Base-by-base conservation (phyloP, 1,140 invertebrate species). In the Drosophila aff. region DNA sequence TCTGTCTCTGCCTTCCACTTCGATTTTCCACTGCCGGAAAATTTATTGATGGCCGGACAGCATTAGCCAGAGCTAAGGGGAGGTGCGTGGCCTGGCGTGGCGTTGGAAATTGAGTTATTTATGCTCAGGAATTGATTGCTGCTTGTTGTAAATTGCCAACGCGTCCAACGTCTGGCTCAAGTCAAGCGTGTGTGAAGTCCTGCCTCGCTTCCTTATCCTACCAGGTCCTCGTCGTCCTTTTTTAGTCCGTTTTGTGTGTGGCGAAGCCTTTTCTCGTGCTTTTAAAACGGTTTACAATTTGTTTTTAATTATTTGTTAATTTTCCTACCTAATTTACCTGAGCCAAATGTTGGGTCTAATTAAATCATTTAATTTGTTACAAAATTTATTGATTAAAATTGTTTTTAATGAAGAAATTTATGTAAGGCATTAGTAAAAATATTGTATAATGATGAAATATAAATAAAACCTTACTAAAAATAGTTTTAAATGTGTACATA, bases 111-210 rank as follows among this genome's bases (percentile, higher is more conserved):
- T 87, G 85, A 87, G 84, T 87, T 87, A 87, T 87, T 87, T 87
- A 87, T 87, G 84, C 78, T 78, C 53, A 69, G 71, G 66, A 90
- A 87, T 87, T 87, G 84, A 87, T 87, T 87, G 84, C 84, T 89
- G 84, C 82, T 84, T 90, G 77, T 87, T 89, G 81, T 89, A 83
- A 69, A 83, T 80, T 76, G 66, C 64, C 58, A 49, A n/a, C 74
- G 49, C 58, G 62, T 62, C 61, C 55, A 50, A 18, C 44, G 47
- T 63, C 65, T 61, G 78, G 61, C 55, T 53, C 76, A 76, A 68
- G 68, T 79, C 66, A 79, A 79, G 82, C 82, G 60, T 86, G 68
- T 67, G 77, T 67, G 59, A 40, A 50, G 49, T 50, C 57, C 44
- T 50, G 46, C 52, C 31, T 31, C 6, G 40, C 40, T 47, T 31